These are phyloP conservation scores for Plagiodera versicolora DNA, from an alignment of 2,888 invertebrate genomes.

Conservation along the genomic window DNA sequence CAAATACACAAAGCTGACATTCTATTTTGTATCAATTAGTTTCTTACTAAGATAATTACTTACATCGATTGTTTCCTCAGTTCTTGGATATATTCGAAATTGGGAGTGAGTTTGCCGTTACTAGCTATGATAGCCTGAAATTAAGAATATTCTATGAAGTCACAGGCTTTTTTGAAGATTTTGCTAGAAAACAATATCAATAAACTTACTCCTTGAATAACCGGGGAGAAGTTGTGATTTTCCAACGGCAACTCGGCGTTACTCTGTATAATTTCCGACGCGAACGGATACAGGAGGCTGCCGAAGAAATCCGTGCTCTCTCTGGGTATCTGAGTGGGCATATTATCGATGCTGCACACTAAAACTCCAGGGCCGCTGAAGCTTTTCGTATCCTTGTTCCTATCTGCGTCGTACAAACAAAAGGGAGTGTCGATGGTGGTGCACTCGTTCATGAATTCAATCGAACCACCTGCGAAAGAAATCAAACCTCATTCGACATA, in stretches of 20 bases:
- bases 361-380: slow-evolving; percentile 96
- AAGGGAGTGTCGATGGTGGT: slow-evolving; percentile 99
- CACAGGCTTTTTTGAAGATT: no score
- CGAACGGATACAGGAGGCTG: slow-evolving; percentile 85
- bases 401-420: slow-evolving; percentile 98
- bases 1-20: no score
- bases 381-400: slow-evolving; percentile 95
- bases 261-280: slow-evolving; percentile 80
- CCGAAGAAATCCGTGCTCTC: slow-evolving; percentile 99
- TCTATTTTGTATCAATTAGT: no score
- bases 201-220: slow-evolving; percentile 70
- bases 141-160: not conserved
- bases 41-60: no score
- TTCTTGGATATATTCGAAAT: slow-evolving; percentile 94
- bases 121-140: slow-evolving; percentile 92
- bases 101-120: slow-evolving; percentile 88
- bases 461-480: slow-evolving; percentile 55
- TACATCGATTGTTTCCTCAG: slow-evolving; percentile 63
- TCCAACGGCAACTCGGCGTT: slow-evolving; percentile 79
- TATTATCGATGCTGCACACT: slow-evolving; percentile 99
- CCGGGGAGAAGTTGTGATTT: slow-evolving; percentile 73
- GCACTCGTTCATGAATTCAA: slow-evolving; percentile 99
- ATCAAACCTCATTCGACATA: no score
- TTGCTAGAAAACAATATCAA: no score
- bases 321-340: slow-evolving; percentile 98